Evolutionary conservation across 2,888 invertebrate species (phyloP), one percentile per base, ranked within the genome.

Genomic region (Labia minor): DNA sequence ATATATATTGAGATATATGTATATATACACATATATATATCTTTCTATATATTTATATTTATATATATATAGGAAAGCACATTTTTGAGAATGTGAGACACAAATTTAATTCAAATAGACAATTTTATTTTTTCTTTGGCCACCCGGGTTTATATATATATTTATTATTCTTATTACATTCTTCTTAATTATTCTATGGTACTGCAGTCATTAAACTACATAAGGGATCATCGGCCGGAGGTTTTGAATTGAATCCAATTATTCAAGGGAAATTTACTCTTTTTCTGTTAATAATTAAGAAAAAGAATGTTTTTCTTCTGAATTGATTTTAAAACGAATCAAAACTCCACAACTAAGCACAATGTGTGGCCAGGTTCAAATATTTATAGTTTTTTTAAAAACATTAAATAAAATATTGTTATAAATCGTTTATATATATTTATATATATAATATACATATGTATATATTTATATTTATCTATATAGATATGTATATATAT

Each of bases 71-170:
- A 26, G 3, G 8, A 49, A 49, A 49, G 49, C 49, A 49, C 49
- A 49, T 49, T 49, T 49, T 49, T 49, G 49, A 49, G 49, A 49
- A 49, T 49, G 49, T 49, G 49, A 49, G 49, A 49, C 49, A 49
- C 49, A 49, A 49, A n/a, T 49, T 8, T n/a, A n/a, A 49, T n/a
- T 49, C 16, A 49, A 49, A 49, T 49, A 49, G 49, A 49, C 49
- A 8, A 6, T 33, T 49, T 49, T 16, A 10, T 49, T 49, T 49
- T 16, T 49, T 14, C n/a, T 49, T 49, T 49, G 49, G 49, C 49
- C 49, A 49, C 49, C 49, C n/a, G 49, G n/a, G 49, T 49, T 49
- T 16, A n/a, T 49, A 10, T 33, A 33, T 33, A 33, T 33, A 33
- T 8, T 33, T 8, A 33, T 8, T 33, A 33, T 33, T 33, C 33